Conservation (phyloP, 2,888 invertebrate species). For the Cepaea hortensis region DNA sequence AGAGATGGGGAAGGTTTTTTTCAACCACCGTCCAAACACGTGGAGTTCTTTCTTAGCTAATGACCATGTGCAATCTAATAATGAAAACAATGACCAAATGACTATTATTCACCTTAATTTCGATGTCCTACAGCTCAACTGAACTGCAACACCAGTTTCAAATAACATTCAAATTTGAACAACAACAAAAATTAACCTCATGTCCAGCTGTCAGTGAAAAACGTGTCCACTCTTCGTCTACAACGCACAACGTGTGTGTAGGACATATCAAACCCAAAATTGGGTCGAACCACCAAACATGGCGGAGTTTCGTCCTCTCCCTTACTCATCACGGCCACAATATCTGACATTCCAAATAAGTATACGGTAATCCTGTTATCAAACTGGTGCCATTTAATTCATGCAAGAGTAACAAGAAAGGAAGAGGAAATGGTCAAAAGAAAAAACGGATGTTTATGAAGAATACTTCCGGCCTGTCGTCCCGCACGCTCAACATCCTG, state of each 20-base stretch:
- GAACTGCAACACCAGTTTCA: too few relatives aligned
- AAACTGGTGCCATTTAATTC: slow-evolving; percentile 21
- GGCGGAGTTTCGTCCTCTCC: slow-evolving; percentile 25
- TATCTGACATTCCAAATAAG: background rate
- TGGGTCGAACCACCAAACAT: slow-evolving; percentile 39
- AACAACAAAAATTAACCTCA: too few relatives aligned
- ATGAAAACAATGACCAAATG: too few relatives aligned
- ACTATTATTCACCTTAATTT: too few relatives aligned
- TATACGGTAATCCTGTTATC: background rate
- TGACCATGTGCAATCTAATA: too few relatives aligned
- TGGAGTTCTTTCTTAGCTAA: too few relatives aligned
- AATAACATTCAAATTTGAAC: too few relatives aligned
- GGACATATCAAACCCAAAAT: slow-evolving; percentile 17
- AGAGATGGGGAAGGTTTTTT: too few relatives aligned
- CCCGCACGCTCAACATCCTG: slow-evolving; percentile 71
- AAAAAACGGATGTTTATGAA: slow-evolving; percentile 63
- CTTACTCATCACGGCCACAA: background rate
- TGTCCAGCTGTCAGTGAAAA: too few relatives aligned
- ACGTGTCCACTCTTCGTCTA: background rate
- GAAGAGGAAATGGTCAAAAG: slow-evolving; percentile 70
- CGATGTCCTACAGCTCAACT: too few relatives aligned
- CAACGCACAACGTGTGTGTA: background rate
- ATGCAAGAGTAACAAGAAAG: slow-evolving; percentile 30
- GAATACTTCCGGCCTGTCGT: slow-evolving; percentile 70
- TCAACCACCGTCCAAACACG: too few relatives aligned